These are phyloP conservation scores for Stictonetta naevosa DNA, from an alignment of 2,113 vertebrate species.

Conservation along the genomic window DNA sequence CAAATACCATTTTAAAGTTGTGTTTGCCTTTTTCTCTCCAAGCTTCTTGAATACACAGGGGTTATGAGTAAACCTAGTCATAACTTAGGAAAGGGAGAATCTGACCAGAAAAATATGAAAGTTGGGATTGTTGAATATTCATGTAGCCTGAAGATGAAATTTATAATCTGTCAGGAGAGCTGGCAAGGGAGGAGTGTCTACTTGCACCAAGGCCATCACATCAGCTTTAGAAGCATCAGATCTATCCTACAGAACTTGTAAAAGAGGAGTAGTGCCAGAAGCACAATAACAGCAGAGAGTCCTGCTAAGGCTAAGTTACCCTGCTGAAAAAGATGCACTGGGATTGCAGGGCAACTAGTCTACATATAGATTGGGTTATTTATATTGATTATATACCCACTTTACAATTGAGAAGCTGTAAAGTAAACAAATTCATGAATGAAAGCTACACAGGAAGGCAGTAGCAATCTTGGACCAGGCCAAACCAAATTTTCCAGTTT, in stretches of 20 bases:
- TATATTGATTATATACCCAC: not conserved
- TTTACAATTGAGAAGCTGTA: not conserved
- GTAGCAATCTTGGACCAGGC: rapidly evolving
- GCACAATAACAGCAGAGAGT: not conserved
- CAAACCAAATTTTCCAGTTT: not conserved
- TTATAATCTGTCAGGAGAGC: not conserved
- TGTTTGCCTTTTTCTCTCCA: not conserved
- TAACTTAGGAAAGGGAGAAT: not conserved
- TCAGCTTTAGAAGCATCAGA: not conserved
- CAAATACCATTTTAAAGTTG: not conserved
- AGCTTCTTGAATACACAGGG: not conserved
- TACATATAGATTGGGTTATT: not conserved
- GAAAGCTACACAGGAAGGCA: not conserved
- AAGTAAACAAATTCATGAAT: not conserved
- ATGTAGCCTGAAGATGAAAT: not conserved
- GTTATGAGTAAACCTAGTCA: not conserved
- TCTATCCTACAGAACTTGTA: not conserved
- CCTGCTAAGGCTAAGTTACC: not conserved
- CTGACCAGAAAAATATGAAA: not conserved
- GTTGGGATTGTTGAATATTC: not conserved
- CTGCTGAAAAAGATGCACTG: not conserved
- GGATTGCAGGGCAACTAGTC: not conserved
- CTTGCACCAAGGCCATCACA: not conserved
- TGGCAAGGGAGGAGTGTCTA: not conserved
- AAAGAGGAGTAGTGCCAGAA: not conserved